A percentile compares a stretch with the other conserved stretches of the same genome.
These are phyloP conservation scores for Platypus cylindrus DNA, from an alignment of 2,888 invertebrate species.

Conservation along the genomic window DNA sequence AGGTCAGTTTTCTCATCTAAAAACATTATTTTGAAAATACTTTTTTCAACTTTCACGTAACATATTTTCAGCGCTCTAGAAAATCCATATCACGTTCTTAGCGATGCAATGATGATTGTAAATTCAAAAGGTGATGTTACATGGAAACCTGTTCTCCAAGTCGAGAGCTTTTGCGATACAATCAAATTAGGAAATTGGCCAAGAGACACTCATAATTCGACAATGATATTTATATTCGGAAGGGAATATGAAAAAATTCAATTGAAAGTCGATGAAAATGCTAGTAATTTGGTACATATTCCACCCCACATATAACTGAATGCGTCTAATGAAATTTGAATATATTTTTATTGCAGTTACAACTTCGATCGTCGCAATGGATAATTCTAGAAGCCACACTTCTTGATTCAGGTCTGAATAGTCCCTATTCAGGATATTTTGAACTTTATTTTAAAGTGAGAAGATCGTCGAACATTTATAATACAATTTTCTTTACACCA, in stretches of 20 bases:
- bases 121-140: constrained; percentile 26
- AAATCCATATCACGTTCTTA: constrained; percentile 23
- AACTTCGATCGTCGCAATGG: constrained; percentile 21
- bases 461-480: constrained; percentile 24
- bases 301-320: not conserved
- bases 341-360: constrained; percentile 14
- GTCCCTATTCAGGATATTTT: constrained; percentile 13
- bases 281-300: constrained; percentile 19
- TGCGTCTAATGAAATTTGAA: not conserved
- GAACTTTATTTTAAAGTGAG: constrained; percentile 23
- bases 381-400: constrained; percentile 18
- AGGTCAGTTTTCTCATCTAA: constrained; percentile 25
- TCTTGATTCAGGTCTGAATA: constrained; percentile 4
- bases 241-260: constrained; percentile 22
- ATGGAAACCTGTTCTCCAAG: constrained; percentile 28
- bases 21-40: not conserved
- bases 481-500: constrained; percentile 26
- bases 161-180: constrained; percentile 31
- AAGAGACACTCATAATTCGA: constrained; percentile 29
- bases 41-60: constrained; percentile 1
- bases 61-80: constrained; percentile 28
- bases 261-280: constrained; percentile 21
- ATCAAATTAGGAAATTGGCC: constrained; percentile 33
- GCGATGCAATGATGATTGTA: constrained; percentile 25
- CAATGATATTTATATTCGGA: constrained; percentile 18